These are phyloP conservation scores for Ptychodera flava DNA, from an alignment of 35 echinoderm and acorn worm genomes.

Conservation along the genomic window DNA sequence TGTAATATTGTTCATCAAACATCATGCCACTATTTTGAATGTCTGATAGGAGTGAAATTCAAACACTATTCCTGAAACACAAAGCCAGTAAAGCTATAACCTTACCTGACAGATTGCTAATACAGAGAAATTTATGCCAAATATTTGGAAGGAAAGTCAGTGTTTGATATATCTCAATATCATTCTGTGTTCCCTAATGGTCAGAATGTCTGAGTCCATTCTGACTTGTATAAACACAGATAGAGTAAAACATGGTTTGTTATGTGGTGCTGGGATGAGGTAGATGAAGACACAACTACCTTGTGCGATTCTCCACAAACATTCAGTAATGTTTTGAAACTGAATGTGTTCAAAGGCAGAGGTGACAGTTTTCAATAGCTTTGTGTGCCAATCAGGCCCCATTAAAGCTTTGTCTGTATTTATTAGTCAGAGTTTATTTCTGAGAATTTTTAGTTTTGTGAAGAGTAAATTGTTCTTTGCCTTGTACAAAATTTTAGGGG, in stretches of 20 bases:
- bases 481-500: not conserved
- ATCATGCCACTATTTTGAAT: not conserved
- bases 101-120: too few species aligned
- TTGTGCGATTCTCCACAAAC: conserved; percentile 83
- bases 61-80: conserved; percentile 7
- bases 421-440: not conserved
- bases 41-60: not conserved
- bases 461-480: not conserved
- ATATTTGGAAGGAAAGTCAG: too few species aligned
- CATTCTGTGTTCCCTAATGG: conserved; percentile 6
- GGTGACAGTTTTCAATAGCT: not conserved
- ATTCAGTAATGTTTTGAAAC: not conserved
- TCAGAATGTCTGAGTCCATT: too few species aligned
- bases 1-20: not conserved
- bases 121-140: too few species aligned
- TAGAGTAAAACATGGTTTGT: conserved; percentile 36
- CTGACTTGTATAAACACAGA: conserved; percentile 21
- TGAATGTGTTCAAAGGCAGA: not conserved
- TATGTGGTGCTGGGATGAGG: conserved; percentile 68
- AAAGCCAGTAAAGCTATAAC: not conserved
- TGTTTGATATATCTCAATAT: too few species aligned
- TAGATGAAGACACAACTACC: conserved; percentile 20
- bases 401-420: conserved; percentile 20
- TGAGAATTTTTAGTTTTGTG: not conserved
- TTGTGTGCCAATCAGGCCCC: not conserved